Conservation (phyloP, 1,140 invertebrate species). For the Venturia canescens region DNA sequence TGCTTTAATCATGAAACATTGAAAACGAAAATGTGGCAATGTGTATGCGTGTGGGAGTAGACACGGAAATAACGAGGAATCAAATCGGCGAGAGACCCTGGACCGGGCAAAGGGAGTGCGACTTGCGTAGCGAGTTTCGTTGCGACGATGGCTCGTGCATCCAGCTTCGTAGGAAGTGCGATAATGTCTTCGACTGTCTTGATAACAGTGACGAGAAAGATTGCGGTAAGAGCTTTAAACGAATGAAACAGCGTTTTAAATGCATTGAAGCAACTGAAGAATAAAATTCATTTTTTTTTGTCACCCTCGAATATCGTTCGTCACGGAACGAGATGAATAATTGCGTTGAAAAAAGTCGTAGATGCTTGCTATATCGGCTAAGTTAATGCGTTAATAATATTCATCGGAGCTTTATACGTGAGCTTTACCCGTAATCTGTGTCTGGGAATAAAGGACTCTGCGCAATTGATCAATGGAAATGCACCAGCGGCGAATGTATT, state of each 20-base stretch:
- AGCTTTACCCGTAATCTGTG: slow-evolving; percentile 68
- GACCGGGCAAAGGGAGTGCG: slow-evolving; percentile 56
- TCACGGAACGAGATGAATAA: neutral
- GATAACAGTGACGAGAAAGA: slow-evolving; percentile 78
- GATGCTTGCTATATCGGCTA: slow-evolving; percentile 18
- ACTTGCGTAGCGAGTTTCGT: slow-evolving; percentile 76
- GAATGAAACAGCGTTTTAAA: neutral
- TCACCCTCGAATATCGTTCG: neutral
- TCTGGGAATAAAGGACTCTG: slow-evolving; percentile 66
- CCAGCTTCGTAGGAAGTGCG: slow-evolving; percentile 73
- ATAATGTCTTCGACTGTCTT: slow-evolving; percentile 78
- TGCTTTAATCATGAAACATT: slow-evolving; percentile 29
- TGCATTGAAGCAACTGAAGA: neutral
- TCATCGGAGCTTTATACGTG: slow-evolving; percentile 9
- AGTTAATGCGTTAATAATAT: slow-evolving; percentile 17
- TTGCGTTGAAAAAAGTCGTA: neutral
- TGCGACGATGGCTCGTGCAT: slow-evolving; percentile 77
- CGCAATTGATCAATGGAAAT: slow-evolving; percentile 71
- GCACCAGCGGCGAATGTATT: slow-evolving; percentile 84
- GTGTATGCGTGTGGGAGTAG: slow-evolving; percentile 58
- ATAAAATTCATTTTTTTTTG: neutral
- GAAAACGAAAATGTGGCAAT: slow-evolving; percentile 47
- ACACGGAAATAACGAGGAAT: slow-evolving; percentile 60
- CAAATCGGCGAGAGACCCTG: slow-evolving; percentile 55
- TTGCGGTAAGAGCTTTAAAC: slow-evolving; percentile 71